phyloP scores from a whole-genome alignment of 1,140 invertebrate species.

The Cotesia chilonis region DNA sequence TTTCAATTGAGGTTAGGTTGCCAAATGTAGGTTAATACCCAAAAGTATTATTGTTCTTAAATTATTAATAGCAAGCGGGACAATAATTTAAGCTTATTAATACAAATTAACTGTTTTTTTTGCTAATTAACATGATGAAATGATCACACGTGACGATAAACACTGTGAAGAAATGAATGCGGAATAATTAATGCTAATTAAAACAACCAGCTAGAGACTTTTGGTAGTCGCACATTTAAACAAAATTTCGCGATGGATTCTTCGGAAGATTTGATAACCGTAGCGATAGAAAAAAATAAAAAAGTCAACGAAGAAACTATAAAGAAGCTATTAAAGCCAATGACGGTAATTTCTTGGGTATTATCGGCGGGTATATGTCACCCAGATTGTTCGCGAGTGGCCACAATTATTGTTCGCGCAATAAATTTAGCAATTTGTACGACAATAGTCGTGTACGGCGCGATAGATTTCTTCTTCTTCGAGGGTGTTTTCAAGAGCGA shows the following conservation, averaged over 20 bases:
- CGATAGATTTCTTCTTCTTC: slow-evolving; percentile 49
- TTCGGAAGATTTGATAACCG: slow-evolving; percentile 44
- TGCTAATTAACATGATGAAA: too few relatives aligned
- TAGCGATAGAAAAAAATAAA: slow-evolving; percentile 37
- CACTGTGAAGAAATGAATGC: too few relatives aligned
- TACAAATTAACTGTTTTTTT: too few relatives aligned
- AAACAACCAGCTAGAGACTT: too few relatives aligned
- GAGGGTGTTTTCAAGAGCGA: slow-evolving; percentile 47
- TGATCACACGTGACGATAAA: too few relatives aligned
- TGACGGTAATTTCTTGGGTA: slow-evolving; percentile 46
- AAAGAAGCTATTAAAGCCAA: slow-evolving; percentile 41
- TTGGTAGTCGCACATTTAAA: too few relatives aligned
- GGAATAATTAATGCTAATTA: too few relatives aligned
- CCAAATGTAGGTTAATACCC: too few relatives aligned
- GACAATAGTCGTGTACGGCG: slow-evolving; percentile 48
- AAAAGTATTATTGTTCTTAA: too few relatives aligned
- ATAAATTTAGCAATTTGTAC: slow-evolving; percentile 48
- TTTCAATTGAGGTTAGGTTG: too few relatives aligned
- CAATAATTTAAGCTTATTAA: too few relatives aligned
- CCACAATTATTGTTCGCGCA: slow-evolving; percentile 41
- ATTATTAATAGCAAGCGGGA: too few relatives aligned
- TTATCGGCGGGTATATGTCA: slow-evolving; percentile 46
- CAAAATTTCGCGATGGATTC: slow-evolving; percentile 16
- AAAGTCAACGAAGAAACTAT: slow-evolving; percentile 26
- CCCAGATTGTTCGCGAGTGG: slow-evolving; percentile 34